A percentile compares a stretch with the other conserved stretches of the same genome.
phyloP scores from a whole-genome alignment of 2,888 invertebrate species.

The Phaedon cochleariae region DNA sequence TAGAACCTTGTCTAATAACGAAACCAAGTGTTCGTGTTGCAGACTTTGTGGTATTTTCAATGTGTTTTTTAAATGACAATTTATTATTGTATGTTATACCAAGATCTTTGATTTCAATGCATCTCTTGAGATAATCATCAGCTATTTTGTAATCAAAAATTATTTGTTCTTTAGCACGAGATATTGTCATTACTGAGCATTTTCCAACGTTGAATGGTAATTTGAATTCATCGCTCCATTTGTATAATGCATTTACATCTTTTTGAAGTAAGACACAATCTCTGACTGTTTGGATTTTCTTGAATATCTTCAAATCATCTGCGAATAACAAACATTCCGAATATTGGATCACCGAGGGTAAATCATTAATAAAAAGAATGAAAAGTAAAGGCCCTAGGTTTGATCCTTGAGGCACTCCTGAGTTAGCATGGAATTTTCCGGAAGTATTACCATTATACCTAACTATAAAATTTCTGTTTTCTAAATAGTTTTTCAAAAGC shows the following conservation, averaged over 20 bases:
- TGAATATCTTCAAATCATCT: too few species aligned
- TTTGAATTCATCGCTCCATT: not conserved
- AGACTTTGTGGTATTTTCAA: not conserved
- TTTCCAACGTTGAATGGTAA: not conserved
- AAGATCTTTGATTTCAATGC: not conserved
- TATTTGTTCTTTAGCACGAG: not conserved
- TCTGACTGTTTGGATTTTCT: too few species aligned
- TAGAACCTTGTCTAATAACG: not conserved
- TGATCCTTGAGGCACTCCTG: too few species aligned
- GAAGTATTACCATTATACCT: not conserved
- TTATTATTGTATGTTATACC: not conserved
- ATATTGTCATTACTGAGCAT: not conserved
- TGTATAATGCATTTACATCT: too few species aligned
- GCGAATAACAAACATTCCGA: too few species aligned
- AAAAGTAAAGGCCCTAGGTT: not conserved
- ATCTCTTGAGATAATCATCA: slow-evolving; percentile 2
- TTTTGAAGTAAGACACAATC: too few species aligned
- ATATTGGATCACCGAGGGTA: too few species aligned
- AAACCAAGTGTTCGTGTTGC: not conserved
- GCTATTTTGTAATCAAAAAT: not conserved
- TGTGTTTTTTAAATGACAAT: not conserved
- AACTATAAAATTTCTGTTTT: not conserved
- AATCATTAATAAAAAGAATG: too few species aligned
- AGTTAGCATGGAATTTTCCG: too few species aligned
- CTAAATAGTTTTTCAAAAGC: not conserved